Evolutionary conservation across 30 jellyfish, hydroid and myxozoan species (phyloP).

Genomic region (Turritopsis rubra): DNA sequence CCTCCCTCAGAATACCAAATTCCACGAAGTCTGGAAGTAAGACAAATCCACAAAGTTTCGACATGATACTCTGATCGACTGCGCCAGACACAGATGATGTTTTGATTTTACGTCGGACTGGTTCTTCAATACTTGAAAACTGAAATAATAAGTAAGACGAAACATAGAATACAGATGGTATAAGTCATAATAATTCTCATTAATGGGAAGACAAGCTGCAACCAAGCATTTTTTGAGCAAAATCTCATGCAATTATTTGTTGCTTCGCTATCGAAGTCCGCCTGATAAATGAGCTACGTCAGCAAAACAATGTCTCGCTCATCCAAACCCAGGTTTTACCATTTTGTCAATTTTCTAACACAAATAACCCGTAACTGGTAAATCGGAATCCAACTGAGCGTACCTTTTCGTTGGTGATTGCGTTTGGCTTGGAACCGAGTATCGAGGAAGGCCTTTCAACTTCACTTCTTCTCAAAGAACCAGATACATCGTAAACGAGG

Average conservation of each 20-base stretch:
- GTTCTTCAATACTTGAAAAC: conserved; percentile 49
- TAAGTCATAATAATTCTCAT: no score
- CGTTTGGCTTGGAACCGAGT: conserved; percentile 71
- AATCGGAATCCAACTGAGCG: background rate
- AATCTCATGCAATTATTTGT: no score
- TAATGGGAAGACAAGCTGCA: no score
- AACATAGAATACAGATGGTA: background rate
- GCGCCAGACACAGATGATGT: conserved; percentile 86
- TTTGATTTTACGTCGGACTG: conserved; percentile 60
- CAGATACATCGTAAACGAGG: conserved; percentile 23
- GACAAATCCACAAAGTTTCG: conserved; percentile 68
- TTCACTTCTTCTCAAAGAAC: conserved; percentile 30
- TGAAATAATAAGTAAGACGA: conserved; percentile 5
- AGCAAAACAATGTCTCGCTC: no score
- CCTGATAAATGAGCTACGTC: no score
- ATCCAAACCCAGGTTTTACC: no score
- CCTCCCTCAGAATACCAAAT: conserved; percentile 80
- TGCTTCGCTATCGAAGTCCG: no score
- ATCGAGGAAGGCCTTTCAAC: conserved; percentile 45
- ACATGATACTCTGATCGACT: conserved; percentile 46
- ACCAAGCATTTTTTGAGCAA: no score
- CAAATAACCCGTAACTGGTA: no score
- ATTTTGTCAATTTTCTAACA: no score
- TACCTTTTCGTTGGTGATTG: conserved; percentile 58
- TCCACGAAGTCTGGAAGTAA: conserved; percentile 69